Percentiles rank a stretch among this genome's conserved stretches.
These are phyloP conservation scores for Pygoscelis antarcticus DNA, from an alignment of 2,113 vertebrate genomes.

Conservation along the genomic window DNA sequence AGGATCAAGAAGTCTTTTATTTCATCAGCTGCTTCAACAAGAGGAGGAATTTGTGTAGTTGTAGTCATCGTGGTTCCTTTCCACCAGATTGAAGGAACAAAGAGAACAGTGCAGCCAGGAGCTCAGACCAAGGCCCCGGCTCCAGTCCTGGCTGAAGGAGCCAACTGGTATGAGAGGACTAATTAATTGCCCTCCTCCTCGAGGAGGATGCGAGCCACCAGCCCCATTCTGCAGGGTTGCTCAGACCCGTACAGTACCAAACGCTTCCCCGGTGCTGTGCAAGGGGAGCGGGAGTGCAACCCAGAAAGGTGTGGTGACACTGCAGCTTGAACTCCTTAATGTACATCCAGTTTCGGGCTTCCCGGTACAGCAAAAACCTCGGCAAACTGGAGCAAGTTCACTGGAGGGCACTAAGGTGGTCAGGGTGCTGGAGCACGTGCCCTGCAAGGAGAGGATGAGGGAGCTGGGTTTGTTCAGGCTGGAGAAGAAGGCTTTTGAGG, in stretches of 20 bases:
- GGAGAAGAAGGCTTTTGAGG: background rate
- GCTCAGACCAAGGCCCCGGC: background rate
- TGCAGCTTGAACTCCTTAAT: background rate
- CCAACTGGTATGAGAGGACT: background rate
- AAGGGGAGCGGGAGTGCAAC: background rate
- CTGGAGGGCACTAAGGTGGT: background rate
- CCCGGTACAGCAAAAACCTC: background rate
- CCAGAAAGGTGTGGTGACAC: background rate
- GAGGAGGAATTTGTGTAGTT: background rate
- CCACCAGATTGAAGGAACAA: background rate
- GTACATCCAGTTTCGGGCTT: background rate
- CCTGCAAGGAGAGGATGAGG: background rate
- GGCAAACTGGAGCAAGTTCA: background rate
- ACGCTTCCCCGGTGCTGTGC: background rate
- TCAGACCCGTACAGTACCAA: background rate
- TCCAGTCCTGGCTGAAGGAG: background rate
- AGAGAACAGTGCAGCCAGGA: background rate
- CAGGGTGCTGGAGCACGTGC: background rate
- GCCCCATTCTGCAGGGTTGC: background rate
- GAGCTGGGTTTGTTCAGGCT: background rate
- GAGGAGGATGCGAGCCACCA: background rate
- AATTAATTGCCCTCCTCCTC: background rate
- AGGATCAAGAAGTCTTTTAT: background rate
- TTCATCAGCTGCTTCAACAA: background rate
- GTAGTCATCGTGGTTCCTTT: background rate